These are phyloP conservation scores for Lasioglossum leucozonium DNA, from an alignment of 2,888 invertebrate species.

Conservation along the genomic window DNA sequence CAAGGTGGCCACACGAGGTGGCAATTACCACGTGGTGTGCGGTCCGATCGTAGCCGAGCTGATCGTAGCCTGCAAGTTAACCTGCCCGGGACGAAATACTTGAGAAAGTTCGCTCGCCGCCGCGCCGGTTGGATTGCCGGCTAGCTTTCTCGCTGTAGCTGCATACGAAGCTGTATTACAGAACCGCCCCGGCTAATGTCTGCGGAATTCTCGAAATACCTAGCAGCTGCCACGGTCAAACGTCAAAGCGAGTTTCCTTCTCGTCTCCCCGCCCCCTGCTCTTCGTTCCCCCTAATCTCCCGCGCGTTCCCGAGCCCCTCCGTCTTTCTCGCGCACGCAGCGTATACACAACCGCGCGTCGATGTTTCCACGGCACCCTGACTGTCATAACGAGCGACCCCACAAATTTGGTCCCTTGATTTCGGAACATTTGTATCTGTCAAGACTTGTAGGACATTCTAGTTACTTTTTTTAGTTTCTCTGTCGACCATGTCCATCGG, in stretches of 20 bases:
- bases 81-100: constrained; percentile 60
- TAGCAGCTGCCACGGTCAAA: constrained; percentile 61
- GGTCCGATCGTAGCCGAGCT: constrained; percentile 37
- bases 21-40: constrained; percentile 57
- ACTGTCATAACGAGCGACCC: constrained; percentile 6
- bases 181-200: constrained; percentile 54
- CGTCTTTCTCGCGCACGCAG: not conserved
- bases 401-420: not conserved
- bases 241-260: constrained; percentile 65
- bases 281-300: not conserved
- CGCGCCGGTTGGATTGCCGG: constrained; percentile 41
- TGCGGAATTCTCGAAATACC: constrained; percentile 67
- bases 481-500: too few species aligned
- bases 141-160: constrained; percentile 44
- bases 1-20: constrained; percentile 60
- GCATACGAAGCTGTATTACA: constrained; percentile 60
- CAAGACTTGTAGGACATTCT: too few species aligned
- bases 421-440: too few species aligned
- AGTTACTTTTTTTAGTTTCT: too few species aligned
- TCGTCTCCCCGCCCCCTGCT: constrained; percentile 11
- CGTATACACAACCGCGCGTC: not conserved
- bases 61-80: constrained; percentile 39
- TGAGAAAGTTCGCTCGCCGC: constrained; percentile 51
- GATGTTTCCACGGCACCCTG: constrained; percentile 7
- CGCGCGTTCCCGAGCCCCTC: not conserved